These are phyloP conservation scores for Clunio marinus DNA, from an alignment of 2,888 invertebrate genomes.

Conservation along the genomic window DNA sequence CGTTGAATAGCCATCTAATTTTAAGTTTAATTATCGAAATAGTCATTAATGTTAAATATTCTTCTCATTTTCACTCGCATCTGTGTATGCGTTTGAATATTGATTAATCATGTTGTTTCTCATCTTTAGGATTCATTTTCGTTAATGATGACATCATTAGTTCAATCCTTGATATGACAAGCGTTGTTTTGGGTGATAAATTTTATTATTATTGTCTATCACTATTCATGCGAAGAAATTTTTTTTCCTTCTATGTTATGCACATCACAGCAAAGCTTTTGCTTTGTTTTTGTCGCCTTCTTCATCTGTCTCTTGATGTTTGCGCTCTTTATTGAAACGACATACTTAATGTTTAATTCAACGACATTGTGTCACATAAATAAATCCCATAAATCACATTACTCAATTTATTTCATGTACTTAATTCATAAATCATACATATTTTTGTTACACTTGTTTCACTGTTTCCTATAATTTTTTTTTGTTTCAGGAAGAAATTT, in stretches of 20 bases:
- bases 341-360: conserved; percentile 30
- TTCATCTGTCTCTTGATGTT: background rate
- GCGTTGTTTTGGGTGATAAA: background rate
- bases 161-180: background rate
- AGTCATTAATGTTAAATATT: conserved; percentile 24
- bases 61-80: conserved; percentile 5
- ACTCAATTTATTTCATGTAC: conserved; percentile 23
- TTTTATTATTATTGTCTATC: conserved; percentile 6
- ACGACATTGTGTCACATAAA: conserved; percentile 13
- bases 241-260: background rate
- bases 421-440: conserved; percentile 28
- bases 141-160: conserved; percentile 2
- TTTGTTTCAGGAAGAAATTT: background rate
- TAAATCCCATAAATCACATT: conserved; percentile 29
- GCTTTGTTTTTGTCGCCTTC: background rate
- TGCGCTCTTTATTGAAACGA: background rate
- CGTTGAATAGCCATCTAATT: conserved; percentile 31
- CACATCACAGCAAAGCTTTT: too few species aligned
- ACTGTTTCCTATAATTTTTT: background rate
- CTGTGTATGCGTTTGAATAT: background rate
- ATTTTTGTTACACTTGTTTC: conserved; percentile 5
- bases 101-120: conserved; percentile 12
- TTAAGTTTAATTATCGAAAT: conserved; percentile 27
- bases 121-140: background rate
- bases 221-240: background rate